Base-by-base conservation (phyloP, 1,140 invertebrate genomes). In the Meloidogyne floridensis region DNA sequence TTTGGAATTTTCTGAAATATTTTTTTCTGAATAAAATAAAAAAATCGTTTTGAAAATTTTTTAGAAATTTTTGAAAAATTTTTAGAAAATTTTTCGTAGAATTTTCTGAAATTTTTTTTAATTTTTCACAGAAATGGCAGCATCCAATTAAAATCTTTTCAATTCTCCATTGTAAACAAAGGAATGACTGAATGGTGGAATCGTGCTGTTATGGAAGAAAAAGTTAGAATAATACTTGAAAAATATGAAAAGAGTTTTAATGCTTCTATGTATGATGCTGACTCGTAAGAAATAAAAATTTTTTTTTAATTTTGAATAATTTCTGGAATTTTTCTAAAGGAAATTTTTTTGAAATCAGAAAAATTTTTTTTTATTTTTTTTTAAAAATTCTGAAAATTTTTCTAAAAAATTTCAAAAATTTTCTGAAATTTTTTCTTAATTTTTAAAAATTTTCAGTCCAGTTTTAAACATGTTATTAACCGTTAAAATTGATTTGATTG, bases 131-230 rank as follows among this genome's bases (percentile, higher is more conserved):
- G 7, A n/a, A 79, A 75, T 80, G 82, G 72, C 9, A 79, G 69
- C 47, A 82, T 69, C 6, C 20, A 65, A 11, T 69, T 89, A 8
- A 80, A 83, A 42, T 65, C 87, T 3, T 89, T 89, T 77, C 84
- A 84, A 78, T 85, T 89, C 43, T 85, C 84, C 11, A 73, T 89
- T 20, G 81, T 90, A 18, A 84, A 83, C 8, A 84, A 83, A 72
- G 83, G 87, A 59, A 85, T 89, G 86, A 77, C 89, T 47, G 89
- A 89, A 81, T 89, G 88, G 88, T 84, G 83, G 32, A 84, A 87
- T 79, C 56, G 89, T 15, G 87, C 88, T 15, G 75, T 83, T 51
- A 79, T 82, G 32, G 86, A 90, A 71, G 80, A 89, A 75, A 80
- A 87, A 71, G 74, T 79, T 47, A 75, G 88, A 69, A 54, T 75